A percentile compares a stretch with the other conserved stretches of the same genome.
Evolutionary conservation across 2,797 vertebrate species (phyloP).

Genomic region (Pipistrellus pipistrellus): DNA sequence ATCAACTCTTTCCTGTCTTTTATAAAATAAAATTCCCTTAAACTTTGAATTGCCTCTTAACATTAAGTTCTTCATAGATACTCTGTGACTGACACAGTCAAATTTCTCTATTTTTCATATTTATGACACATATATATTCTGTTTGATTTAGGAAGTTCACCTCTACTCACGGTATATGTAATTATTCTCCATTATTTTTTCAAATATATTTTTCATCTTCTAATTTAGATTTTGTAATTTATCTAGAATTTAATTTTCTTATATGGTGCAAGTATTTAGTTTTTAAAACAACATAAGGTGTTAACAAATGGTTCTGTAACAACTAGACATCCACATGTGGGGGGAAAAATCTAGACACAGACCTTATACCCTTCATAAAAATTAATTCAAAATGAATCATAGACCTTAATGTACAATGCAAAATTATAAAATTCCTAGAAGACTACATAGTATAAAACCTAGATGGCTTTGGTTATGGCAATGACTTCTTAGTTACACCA

Average conservation of each 20-base stretch:
- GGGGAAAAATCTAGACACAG: not conserved
- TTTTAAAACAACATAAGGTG: not conserved
- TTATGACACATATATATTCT: not conserved
- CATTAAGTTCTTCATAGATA: not conserved
- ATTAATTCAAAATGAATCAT: not conserved
- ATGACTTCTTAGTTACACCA: not conserved
- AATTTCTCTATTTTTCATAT: not conserved
- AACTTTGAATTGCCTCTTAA: not conserved
- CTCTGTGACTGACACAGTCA: not conserved
- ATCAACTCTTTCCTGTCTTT: not conserved
- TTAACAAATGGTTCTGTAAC: not conserved
- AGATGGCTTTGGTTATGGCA: not conserved
- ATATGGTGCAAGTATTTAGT: not conserved
- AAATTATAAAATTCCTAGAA: not conserved
- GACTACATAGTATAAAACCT: not conserved
- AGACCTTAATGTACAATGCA: not conserved
- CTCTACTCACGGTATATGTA: not conserved
- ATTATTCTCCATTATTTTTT: not conserved
- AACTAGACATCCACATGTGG: not conserved
- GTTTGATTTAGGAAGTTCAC: not conserved
- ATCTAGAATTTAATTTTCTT: not conserved
- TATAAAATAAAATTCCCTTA: not conserved
- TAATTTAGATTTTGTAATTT: not conserved
- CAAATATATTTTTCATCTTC: conserved; percentile 8
- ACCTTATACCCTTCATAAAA: not conserved